Conservation (phyloP, 2,888 invertebrate species). For the Leucophenga maculata region DNA sequence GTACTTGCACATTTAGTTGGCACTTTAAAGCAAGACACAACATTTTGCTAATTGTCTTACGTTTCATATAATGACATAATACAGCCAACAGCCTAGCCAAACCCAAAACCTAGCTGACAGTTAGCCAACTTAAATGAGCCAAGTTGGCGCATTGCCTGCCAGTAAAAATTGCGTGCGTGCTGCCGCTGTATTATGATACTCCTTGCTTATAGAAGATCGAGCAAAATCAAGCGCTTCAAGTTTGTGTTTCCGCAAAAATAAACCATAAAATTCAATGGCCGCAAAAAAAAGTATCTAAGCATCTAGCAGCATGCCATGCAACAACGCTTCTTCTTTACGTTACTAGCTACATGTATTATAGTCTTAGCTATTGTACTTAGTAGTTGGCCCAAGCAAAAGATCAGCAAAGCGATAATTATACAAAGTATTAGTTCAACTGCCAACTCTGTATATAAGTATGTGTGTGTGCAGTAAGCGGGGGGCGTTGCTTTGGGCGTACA, state of each 20-base stretch:
- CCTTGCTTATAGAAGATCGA: no score
- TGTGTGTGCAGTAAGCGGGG: constrained; percentile 34
- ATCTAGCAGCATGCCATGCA: constrained; percentile 20
- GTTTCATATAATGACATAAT: constrained; percentile 46
- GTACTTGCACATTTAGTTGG: constrained; percentile 20
- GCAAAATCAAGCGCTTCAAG: background rate
- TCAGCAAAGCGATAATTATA: constrained; percentile 63
- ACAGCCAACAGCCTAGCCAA: background rate
- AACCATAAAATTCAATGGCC: constrained; percentile 52
- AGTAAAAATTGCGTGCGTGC: constrained; percentile 51
- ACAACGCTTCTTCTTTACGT: constrained; percentile 32
- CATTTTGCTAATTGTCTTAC: constrained; percentile 57
- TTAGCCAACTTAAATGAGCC: no score
- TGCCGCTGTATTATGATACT: background rate
- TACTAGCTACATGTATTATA: background rate
- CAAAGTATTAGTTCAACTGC: constrained; percentile 56
- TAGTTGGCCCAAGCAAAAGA: constrained; percentile 40
- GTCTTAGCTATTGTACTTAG: no score
- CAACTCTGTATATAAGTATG: background rate
- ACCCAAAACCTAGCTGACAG: constrained; percentile 7
- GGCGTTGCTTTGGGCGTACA: background rate
- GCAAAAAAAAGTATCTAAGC: constrained; percentile 40
- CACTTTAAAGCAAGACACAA: constrained; percentile 22
- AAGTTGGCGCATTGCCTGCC: constrained; percentile 6
- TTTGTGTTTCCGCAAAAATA: constrained; percentile 24